These are phyloP conservation scores for Nebria brevicollis DNA, from an alignment of 2,888 invertebrate species.

Conservation along the genomic window DNA sequence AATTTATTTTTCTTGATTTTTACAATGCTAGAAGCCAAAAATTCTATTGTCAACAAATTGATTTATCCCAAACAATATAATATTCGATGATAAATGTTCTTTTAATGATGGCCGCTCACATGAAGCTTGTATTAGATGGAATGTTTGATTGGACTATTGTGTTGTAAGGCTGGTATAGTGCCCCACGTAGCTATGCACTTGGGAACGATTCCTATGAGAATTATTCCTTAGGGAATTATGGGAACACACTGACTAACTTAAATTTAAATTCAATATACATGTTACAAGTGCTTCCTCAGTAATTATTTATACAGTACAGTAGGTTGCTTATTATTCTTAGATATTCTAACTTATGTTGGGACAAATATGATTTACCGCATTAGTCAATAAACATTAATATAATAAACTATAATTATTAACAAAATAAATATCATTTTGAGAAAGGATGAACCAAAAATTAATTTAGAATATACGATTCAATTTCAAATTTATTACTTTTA, in stretches of 20 bases:
- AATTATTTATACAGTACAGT: background rate
- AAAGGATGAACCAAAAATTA: no score
- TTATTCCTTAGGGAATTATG: background rate
- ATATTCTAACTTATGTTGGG: no score
- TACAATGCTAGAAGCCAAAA: no score
- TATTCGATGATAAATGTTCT: background rate
- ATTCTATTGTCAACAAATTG: background rate
- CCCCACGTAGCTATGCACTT: background rate
- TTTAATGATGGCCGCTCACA: background rate
- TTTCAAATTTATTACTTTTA: no score
- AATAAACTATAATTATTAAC: no score
- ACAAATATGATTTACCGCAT: no score
- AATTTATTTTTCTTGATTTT: no score
- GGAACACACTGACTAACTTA: background rate
- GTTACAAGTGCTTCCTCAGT: background rate
- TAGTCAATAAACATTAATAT: no score
- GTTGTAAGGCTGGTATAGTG: background rate
- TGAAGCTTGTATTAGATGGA: background rate
- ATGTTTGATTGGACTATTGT: conserved; percentile 1
- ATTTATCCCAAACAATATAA: background rate
- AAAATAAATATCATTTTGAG: no score
- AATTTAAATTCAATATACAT: background rate
- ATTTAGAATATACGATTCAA: no score
- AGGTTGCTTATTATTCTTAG: background rate
- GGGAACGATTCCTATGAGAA: background rate